Conservation (phyloP, 2,888 invertebrate species). For the Scaptomyza polygonia region DNA sequence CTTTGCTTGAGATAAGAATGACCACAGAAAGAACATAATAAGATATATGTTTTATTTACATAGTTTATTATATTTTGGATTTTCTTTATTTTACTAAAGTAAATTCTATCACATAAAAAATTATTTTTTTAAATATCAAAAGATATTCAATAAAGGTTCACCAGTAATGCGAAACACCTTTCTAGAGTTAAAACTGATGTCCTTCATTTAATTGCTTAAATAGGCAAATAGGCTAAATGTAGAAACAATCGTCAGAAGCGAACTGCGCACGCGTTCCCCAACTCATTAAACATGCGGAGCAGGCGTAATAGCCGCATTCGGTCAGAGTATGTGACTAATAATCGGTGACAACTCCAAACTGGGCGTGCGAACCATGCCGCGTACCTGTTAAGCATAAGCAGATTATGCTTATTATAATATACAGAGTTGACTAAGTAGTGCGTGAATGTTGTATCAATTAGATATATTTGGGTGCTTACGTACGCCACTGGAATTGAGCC, state of each 20-base stretch:
- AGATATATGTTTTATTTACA: too few relatives aligned
- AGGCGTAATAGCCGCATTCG: conserved; percentile 31
- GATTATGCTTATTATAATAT: conserved; percentile 27
- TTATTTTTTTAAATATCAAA: too few relatives aligned
- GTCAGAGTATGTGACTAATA: conserved; percentile 46
- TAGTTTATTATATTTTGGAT: too few relatives aligned
- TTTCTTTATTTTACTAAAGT: too few relatives aligned
- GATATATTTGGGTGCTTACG: conserved; percentile 43
- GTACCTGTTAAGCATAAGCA: conserved; percentile 45
- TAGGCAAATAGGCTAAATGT: conserved; percentile 48
- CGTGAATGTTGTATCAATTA: conserved; percentile 50
- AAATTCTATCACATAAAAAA: too few relatives aligned
- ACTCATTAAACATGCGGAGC: conserved; percentile 58
- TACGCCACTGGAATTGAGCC: conserved; percentile 43
- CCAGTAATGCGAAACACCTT: not conserved
- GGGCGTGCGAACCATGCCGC: conserved; percentile 64
- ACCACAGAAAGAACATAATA: too few relatives aligned
- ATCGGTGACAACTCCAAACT: conserved; percentile 6
- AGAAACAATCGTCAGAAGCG: conserved; percentile 34
- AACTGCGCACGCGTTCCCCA: conserved; percentile 60
- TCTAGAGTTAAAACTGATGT: conserved; percentile 37
- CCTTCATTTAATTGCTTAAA: conserved; percentile 9
- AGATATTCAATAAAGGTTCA: not conserved
- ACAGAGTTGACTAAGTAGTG: conserved; percentile 1
- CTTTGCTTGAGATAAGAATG: too few relatives aligned